Evolutionary conservation across 64 coral and sea anemone species (phyloP), one percentile per base, ranked within the genome.

Genomic region (Actinia tenebrosa): DNA sequence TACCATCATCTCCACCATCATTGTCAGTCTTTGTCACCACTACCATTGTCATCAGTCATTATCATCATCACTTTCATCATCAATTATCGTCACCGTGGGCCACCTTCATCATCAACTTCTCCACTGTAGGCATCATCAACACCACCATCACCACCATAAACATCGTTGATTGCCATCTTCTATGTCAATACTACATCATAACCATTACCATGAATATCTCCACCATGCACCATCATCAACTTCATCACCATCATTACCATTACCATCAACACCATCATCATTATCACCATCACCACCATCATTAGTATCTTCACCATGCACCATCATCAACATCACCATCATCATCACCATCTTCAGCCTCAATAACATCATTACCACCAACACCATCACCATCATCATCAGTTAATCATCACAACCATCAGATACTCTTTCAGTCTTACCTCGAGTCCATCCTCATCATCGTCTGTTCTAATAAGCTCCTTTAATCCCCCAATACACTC

Each of bases 401-500:
- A 58, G 7, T 11, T 8, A 2, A 58, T 58, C 56, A 58, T 11
- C 15, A 16, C 56, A 0, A 16, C 20, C 18, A 22, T 64, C 18
- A 64, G 5, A 64, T 19, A 22, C 1, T 72, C 30, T 37, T 10
- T 10, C 5, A 58, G 15, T 14, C 85, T 22, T 17, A 98, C 95
- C 89, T 98, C 92, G 0, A 98, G 77, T 42, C 87, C 95, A 80
- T 94, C 92, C 20, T 98, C 92, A 85, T 94, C 95, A 55, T 98
- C 92, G 22, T 87, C 92, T 84, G 89, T 98, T 84, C 89, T 94
- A 84, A 98, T 94, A 4, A 98, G 80, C 45, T 98, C 92, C 55
- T 94, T 98, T n/a, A 98, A 84, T 16, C 95, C 95, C 64, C 90
- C 92, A 50, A 98, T 94, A 27, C 95, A 98, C 26, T 94, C 92